Evolutionary conservation across 2,797 vertebrate species (phyloP).

Genomic region (Acipenser ruthenus): DNA sequence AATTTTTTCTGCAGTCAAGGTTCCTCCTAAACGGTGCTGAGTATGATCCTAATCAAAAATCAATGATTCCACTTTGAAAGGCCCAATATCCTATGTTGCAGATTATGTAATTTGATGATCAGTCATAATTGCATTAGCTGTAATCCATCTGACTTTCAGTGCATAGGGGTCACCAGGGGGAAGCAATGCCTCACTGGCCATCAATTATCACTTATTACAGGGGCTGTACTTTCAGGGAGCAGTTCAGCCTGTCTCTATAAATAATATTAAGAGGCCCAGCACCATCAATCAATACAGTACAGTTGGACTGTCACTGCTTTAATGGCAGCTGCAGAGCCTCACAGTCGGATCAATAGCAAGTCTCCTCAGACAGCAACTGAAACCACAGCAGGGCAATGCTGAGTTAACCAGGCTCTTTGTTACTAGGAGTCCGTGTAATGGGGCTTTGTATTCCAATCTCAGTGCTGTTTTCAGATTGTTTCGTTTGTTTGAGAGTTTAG

Average conservation of each 20-base stretch:
- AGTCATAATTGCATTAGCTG: conserved; percentile 88
- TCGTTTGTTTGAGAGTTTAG: no score
- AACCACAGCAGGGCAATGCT: conserved; percentile 24
- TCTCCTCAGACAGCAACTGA: conserved; percentile 51
- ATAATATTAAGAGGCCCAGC: conserved; percentile 84
- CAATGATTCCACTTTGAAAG: conserved; percentile 78
- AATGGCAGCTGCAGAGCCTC: conserved; percentile 60
- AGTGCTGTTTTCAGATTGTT: no score
- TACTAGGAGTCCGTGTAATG: conserved; percentile 44
- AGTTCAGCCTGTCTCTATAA: conserved; percentile 71
- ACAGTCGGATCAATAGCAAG: conserved; percentile 74
- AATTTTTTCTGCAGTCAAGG: conserved; percentile 34
- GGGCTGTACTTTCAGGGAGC: conserved; percentile 68
- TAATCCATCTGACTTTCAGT: conserved; percentile 84
- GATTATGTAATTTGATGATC: conserved; percentile 93
- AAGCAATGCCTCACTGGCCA: conserved; percentile 70
- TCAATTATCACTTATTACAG: conserved; percentile 96
- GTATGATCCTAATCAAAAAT: conserved; percentile 86
- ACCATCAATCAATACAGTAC: conserved; percentile 82
- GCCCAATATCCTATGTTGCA: conserved; percentile 60
- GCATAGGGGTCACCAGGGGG: conserved; percentile 73
- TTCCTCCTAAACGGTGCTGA: conserved; percentile 56
- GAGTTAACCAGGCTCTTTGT: conserved; percentile 54
- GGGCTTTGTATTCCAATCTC: not conserved
- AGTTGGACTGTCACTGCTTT: conserved; percentile 77